phyloP scores from a whole-genome alignment of 2,888 invertebrate species.

The Cerastis leucographa region DNA sequence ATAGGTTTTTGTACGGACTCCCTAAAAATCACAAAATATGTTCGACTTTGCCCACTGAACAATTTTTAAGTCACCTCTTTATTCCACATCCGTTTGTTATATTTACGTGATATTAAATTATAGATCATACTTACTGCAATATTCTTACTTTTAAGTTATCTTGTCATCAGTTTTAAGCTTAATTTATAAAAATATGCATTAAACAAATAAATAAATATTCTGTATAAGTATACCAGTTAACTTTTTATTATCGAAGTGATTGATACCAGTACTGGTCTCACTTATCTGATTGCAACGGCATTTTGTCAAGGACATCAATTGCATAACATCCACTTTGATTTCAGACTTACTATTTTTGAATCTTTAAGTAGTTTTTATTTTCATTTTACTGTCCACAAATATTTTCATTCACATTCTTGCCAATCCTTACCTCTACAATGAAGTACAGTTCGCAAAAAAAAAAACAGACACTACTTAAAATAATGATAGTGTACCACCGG shows the following conservation, averaged over 20 bases:
- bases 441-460: constrained; percentile 19
- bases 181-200: not conserved
- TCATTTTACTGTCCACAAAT: not conserved
- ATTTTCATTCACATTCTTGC: not conserved
- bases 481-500: constrained; percentile 54
- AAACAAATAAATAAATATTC: not conserved
- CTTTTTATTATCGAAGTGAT: not conserved
- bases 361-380: too few species aligned
- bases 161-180: not conserved
- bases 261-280: not conserved
- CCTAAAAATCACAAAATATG: not conserved
- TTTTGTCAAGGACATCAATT: not conserved
- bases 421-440: not conserved
- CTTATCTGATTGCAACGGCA: too few species aligned
- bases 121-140: not conserved
- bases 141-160: not conserved
- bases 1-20: not conserved
- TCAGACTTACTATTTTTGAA: constrained; percentile 4
- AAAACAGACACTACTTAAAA: constrained; percentile 50
- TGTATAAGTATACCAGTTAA: not conserved
- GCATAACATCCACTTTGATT: not conserved
- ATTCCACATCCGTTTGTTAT: not conserved
- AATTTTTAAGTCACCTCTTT: not conserved
- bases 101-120: not conserved
- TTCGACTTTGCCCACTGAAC: not conserved